Evolutionary conservation across 53 echinoderm and acorn worm species (phyloP), one percentile per base, ranked within the genome.

Genomic region (Paracentrotus lividus): DNA sequence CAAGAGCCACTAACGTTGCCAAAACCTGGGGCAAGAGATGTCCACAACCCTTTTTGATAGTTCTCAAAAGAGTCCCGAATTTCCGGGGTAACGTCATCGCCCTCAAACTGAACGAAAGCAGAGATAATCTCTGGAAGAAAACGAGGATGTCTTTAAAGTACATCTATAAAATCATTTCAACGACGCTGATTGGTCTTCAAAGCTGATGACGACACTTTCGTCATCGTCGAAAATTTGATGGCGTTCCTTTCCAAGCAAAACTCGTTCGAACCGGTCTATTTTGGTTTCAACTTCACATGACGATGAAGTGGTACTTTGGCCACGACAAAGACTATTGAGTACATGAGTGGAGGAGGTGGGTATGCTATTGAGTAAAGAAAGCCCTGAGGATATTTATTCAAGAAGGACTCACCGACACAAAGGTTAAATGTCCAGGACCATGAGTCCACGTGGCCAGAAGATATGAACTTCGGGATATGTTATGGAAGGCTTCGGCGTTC

Each of bases 301-400:
- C 72, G 2, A 1, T 72, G 16, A 16, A 15, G n/a, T n/a, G n/a
- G 5, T 72, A 38, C 32, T 36, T 72, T 20, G 21, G 32, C 1
- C 8, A 10, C 18, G 27, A 49, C 14, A 24, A 56, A 21, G 26
- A 77, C 91, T 4, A 95, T 95, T 24, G 98, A 97, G 0, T 98
- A 96, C 77, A 97, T 97, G 97, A 98, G 98, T 38, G 98, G 98
- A 32, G 98, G 98, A 12, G 96, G 96, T 21, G 98, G 98, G 23
- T 98, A 98, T 77, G 94, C 96, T 15, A 51, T n/a, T 98, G 42
- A 98, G 98, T 87, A 94, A 93, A 65, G 95, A 92, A n/a, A 21
- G 98, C 97, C 0, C 87, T 98, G 5, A 42, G 69, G 20, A 64
- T 85, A 18, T 93, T 95, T 52, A 95, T 94, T 42, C 77, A 94